phyloP scores from a whole-genome alignment of 2,113 vertebrate species.

The Etia nguti region DNA sequence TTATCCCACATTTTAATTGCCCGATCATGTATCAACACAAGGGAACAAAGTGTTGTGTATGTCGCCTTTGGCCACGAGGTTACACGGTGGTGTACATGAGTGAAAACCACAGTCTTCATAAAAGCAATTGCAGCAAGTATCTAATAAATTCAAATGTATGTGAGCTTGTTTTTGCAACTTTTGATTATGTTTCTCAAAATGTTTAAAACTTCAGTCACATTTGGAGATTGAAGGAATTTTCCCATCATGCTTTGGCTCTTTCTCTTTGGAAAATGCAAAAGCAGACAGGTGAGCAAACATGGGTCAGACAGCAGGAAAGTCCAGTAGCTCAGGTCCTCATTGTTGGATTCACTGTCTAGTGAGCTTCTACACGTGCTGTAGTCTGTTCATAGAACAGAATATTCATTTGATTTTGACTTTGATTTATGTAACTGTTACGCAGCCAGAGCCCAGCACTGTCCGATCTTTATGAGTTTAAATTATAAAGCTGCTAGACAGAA shows the following conservation, averaged over 20 bases:
- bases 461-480: not conserved
- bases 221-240: not conserved
- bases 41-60: not conserved
- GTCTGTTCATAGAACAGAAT: conserved; percentile 3
- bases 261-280: not conserved
- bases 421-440: conserved; percentile 39
- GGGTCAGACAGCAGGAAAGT: not conserved
- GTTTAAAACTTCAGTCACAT: not conserved
- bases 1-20: not conserved
- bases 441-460: not conserved
- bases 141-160: not conserved
- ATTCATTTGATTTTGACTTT: conserved; percentile 45
- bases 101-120: not conserved
- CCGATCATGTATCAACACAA: not conserved
- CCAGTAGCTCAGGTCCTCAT: not conserved
- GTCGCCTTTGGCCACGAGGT: not conserved
- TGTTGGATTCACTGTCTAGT: conserved; percentile 6
- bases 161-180: not conserved
- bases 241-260: not conserved
- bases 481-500: not conserved
- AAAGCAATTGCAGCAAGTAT: not conserved
- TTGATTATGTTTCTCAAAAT: not conserved
- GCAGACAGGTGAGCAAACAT: conserved; percentile 17
- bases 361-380: not conserved
- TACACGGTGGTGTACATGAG: fast-evolving